Percentiles rank a stretch among this genome's conserved stretches.
Conservation (phyloP, 1,140 invertebrate species). For the Theocolax elegans region DNA sequence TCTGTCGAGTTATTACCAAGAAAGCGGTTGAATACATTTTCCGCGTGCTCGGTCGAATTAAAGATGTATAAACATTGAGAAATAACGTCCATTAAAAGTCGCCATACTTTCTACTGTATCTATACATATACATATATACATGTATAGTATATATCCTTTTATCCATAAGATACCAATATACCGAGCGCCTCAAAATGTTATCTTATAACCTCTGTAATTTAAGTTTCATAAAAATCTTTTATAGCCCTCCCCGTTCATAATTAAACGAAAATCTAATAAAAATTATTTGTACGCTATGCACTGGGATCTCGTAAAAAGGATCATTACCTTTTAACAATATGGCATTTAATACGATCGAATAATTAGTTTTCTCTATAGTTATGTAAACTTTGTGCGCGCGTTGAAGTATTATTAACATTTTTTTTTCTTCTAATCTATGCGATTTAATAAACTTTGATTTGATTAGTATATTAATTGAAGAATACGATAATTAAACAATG, state of each 20-base stretch:
- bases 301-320: neutral
- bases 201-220: too few relatives aligned
- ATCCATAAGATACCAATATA: too few relatives aligned
- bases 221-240: constrained; percentile 15
- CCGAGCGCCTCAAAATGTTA: too few relatives aligned
- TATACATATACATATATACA: too few relatives aligned
- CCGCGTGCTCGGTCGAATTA: constrained; percentile 5
- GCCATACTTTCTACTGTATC: too few relatives aligned
- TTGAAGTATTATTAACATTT: too few relatives aligned
- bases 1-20: neutral
- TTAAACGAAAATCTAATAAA: neutral
- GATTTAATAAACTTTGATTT: too few relatives aligned
- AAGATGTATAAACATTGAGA: constrained; percentile 12
- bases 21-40: neutral
- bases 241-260: neutral
- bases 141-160: too few relatives aligned
- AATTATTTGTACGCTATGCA: neutral
- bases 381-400: too few relatives aligned
- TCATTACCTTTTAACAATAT: neutral
- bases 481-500: too few relatives aligned
- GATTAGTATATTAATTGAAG: too few relatives aligned
- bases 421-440: too few relatives aligned
- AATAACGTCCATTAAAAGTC: neutral
- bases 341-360: neutral
- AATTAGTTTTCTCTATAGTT: neutral